Evolutionary conservation across 2,113 vertebrate species (phyloP), one percentile per base, ranked within the genome.

Genomic region (Pipra filicauda): DNA sequence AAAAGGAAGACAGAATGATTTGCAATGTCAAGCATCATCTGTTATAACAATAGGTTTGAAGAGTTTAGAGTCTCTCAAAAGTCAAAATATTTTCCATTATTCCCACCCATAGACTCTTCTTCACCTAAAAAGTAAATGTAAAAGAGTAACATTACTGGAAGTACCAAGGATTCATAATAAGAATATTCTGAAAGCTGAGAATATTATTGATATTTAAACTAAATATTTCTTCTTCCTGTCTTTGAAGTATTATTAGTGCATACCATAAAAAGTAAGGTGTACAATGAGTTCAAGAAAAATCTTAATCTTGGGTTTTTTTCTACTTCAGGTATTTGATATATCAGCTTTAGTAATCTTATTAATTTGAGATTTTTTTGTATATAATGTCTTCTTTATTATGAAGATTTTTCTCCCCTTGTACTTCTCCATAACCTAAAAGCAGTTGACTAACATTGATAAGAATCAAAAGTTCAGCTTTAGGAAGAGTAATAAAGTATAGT

Each of bases 271-370:
- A 92, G 72, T 82, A 89, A 91, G 84, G 65, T 21, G 44, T 72
- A 48, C 51, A 86, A 46, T 51, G 59, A 89, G 58, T 87, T 94
- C 65, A 92, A 85, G 77, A 65, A 91, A 95, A 90, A 91, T 62
- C 75, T 87, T 87, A 75, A 81, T 73, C 67, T 90, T 89, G 51
- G 6, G 33, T 58, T 93, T 78, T 71, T 65, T 80, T 48, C 37
- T 52, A 3, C 67, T 87, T 89, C 52, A 55, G 61, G 51, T 82
- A 54, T 89, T 86, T 95, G 73, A 69, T 89, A 72, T 51, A 88
- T 49, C 52, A 69, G 28, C 44, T 77, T 87, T 48, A 74, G 51
- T 88, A 0, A 57, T 72, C 92, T 87, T 87, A 89, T 82, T 93
- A 93, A 87, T 87, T 89, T 48, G 88, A 46, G 8, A 24, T 11